These are phyloP conservation scores for Chitala chitala DNA, from an alignment of 2,113 vertebrate genomes.

Conservation along the genomic window DNA sequence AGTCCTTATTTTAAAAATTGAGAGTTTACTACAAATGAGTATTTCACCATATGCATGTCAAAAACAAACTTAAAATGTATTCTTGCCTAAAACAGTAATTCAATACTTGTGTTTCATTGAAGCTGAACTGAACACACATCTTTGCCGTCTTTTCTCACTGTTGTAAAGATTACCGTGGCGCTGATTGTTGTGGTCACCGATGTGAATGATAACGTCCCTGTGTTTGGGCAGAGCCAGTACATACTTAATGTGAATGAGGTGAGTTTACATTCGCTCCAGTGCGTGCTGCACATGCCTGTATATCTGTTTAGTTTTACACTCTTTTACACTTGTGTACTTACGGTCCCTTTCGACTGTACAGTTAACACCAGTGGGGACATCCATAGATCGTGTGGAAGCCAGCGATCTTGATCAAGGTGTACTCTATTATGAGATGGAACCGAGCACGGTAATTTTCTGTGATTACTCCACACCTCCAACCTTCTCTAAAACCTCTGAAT, in stretches of 20 bases:
- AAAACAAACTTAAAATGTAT: neutral
- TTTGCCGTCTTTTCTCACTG: neutral
- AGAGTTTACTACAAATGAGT: too few species aligned
- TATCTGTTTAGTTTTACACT: neutral
- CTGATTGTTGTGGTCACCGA: constrained; percentile 55
- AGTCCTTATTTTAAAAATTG: neutral
- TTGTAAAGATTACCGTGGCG: constrained; percentile 52
- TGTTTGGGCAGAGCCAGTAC: constrained; percentile 55
- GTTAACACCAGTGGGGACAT: constrained; percentile 56
- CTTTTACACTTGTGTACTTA: neutral
- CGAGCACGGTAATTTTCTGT: constrained; percentile 42
- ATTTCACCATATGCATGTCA: too few species aligned
- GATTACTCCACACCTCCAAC: neutral
- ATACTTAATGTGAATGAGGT: constrained; percentile 62
- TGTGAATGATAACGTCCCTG: constrained; percentile 64
- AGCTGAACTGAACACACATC: neutral
- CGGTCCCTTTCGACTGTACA: constrained; percentile 31
- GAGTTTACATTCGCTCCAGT: constrained; percentile 22
- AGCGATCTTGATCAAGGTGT: constrained; percentile 56
- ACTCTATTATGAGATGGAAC: constrained; percentile 59
- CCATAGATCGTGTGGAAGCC: constrained; percentile 52
- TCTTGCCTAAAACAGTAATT: neutral
- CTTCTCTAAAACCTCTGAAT: neutral
- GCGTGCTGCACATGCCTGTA: neutral
- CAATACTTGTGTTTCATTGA: neutral